Evolutionary conservation across 1,140 invertebrate species (phyloP), one percentile per base, ranked within the genome.

Genomic region (Gerris buenoi): DNA sequence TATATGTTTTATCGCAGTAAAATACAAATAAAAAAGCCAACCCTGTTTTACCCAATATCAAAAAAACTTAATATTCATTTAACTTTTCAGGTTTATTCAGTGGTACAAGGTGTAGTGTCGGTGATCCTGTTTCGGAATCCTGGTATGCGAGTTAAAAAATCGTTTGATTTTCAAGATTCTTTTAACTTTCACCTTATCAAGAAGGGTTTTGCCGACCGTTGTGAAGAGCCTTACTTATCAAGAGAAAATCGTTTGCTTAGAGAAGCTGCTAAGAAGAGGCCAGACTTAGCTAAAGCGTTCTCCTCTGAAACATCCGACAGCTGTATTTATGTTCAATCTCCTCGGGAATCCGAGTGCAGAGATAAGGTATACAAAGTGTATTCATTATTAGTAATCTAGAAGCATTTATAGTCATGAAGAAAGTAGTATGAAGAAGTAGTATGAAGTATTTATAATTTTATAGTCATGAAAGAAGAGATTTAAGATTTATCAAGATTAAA

Each of bases 141-240:
- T 68, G 71, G 2, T 25, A 23, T 58, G 2, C 62, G 33, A 64
- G 22, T 22, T 2, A 63, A 65, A 2, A 29, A 70, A 2, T 61
- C 75, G 26, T 28, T 57, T 64, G 14, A 27, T 60, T 58, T 57
- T 29, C 18, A 26, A 66, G 18, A 15, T 26, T 70, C 78, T 61
- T 74, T 90, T 0, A 90, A 90, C 74, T 73, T 86, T 0, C 75
- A 77, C 66, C 72, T 91, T 0, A 73, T 91, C 0, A 72, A 83
- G 0, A 73, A 80, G 10, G 81, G 82, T 1, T 83, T 80, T 66
- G 91, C 86, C 0, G 82, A 87, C 61, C 67, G 68, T 0, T 79
- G 79, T 13, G 86, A 91, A 70, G 91, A 95, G 74, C 83, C 81
- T 71, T 89, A 84, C 73, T 77, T 86, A 25, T 93, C 91, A 0